These are phyloP conservation scores for Hydrolagus affinis DNA, from an alignment of 2,113 vertebrate genomes.

Conservation along the genomic window DNA sequence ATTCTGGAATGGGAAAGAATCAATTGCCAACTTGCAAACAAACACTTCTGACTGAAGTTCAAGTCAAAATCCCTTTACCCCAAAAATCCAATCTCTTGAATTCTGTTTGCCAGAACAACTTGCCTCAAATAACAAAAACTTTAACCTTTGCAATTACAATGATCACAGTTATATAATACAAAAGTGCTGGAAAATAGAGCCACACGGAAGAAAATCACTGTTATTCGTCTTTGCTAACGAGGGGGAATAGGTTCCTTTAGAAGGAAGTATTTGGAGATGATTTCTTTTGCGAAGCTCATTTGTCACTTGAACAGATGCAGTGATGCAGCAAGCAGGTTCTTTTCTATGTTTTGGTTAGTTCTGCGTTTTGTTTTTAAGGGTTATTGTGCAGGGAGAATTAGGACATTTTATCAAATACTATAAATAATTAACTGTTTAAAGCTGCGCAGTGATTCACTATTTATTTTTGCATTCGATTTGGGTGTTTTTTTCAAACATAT, in stretches of 20 bases:
- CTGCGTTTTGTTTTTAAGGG: conserved; percentile 34
- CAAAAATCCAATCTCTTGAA: too few species aligned
- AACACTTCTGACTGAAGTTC: too few species aligned
- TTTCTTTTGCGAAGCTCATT: conserved; percentile 43
- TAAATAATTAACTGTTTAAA: conserved; percentile 34
- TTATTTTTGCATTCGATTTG: too few species aligned
- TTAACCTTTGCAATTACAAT: conserved; percentile 40
- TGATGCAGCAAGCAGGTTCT: conserved; percentile 32
- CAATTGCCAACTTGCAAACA: too few species aligned
- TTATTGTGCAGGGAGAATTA: conserved; percentile 37
- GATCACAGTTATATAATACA: conserved; percentile 39
- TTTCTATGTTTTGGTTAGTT: neutral
- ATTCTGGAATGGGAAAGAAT: too few species aligned
- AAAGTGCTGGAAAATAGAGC: conserved; percentile 36
- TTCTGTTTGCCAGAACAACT: too few species aligned
- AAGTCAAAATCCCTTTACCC: too few species aligned
- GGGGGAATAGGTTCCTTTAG: conserved; percentile 34
- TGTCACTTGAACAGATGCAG: conserved; percentile 44
- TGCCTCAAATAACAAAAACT: neutral
- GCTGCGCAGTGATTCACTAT: conserved; percentile 37
- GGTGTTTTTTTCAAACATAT: too few species aligned
- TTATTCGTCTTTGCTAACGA: conserved; percentile 41
- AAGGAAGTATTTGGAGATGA: conserved; percentile 36
- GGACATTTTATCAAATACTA: conserved; percentile 7
- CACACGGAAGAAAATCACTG: conserved; percentile 36